Evolutionary conservation across 2,113 vertebrate species (phyloP).

Genomic region (Pithys albifrons): DNA sequence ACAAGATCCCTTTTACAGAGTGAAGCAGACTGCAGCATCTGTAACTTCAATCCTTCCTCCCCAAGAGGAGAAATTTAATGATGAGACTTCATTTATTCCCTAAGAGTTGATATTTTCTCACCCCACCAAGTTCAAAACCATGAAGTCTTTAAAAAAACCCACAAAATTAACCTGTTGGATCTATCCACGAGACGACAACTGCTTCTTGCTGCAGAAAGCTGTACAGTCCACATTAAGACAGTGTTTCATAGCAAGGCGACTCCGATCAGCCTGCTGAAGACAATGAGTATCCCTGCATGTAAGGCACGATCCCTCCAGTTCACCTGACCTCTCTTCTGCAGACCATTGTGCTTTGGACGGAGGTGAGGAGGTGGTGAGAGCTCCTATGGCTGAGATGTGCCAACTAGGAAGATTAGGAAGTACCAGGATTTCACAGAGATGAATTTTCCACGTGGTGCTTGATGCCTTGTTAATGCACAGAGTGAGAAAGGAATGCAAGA

Average conservation of each 20-base stretch:
- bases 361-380: neutral
- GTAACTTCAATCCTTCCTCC: neutral
- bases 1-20: constrained; percentile 49
- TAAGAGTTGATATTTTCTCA: neutral
- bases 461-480: neutral
- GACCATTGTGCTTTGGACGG: constrained; percentile 28
- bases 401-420: neutral
- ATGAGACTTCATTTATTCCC: neutral
- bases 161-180: neutral
- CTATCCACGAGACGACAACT: neutral
- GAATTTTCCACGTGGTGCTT: neutral
- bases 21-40: constrained; percentile 48
- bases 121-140: neutral
- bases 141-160: neutral
- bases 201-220: constrained; percentile 5
- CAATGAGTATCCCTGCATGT: neutral
- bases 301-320: constrained; percentile 43
- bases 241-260: constrained; percentile 22
- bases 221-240: constrained; percentile 41
- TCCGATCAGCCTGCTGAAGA: constrained; percentile 30
- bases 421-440: neutral
- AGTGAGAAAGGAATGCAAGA: neutral
- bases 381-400: constrained; percentile 18
- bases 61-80: neutral
- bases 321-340: neutral